These are phyloP conservation scores for Drosophila willistoni DNA, from an alignment of 1,140 invertebrate species.

Conservation along the genomic window DNA sequence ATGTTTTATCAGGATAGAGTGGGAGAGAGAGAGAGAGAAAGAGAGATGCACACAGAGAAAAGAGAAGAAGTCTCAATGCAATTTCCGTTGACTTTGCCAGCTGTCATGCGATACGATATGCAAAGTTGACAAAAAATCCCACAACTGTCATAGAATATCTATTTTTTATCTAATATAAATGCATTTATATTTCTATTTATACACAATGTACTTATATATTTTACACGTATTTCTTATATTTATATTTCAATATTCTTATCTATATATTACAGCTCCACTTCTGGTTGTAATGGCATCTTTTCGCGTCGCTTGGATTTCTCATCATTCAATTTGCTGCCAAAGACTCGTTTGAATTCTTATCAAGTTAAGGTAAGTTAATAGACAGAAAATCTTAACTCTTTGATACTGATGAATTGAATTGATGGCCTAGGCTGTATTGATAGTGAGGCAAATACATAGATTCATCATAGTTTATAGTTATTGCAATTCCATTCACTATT, in stretches of 20 bases:
- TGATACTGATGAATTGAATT: no score
- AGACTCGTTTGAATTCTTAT: conserved; percentile 98
- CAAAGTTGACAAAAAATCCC: no score
- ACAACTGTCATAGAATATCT: conserved; percentile 43
- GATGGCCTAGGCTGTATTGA: no score
- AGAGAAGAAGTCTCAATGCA: conserved; percentile 29
- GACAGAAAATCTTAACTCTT: no score
- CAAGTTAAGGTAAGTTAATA: conserved; percentile 95
- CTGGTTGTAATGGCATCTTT: conserved; percentile 95
- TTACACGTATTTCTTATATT: conserved; percentile 24
- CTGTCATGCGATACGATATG: conserved; percentile 41
- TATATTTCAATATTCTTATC: conserved; percentile 34
- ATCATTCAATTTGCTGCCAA: conserved; percentile 96
- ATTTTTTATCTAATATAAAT: neutral
- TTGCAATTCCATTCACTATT: conserved; percentile 34
- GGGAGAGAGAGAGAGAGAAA: neutral
- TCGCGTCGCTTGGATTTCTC: conserved; percentile 95
- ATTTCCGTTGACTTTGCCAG: conserved; percentile 33
- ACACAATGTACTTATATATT: conserved; percentile 34
- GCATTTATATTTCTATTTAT: conserved; percentile 32
- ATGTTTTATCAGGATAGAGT: neutral
- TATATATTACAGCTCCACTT: conserved; percentile 88
- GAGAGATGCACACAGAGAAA: neutral
- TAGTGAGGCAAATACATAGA: neutral
- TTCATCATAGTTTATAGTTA: conserved; percentile 13